Conservation (phyloP, 2,113 vertebrate genomes). For the Orthonyx spaldingii region DNA sequence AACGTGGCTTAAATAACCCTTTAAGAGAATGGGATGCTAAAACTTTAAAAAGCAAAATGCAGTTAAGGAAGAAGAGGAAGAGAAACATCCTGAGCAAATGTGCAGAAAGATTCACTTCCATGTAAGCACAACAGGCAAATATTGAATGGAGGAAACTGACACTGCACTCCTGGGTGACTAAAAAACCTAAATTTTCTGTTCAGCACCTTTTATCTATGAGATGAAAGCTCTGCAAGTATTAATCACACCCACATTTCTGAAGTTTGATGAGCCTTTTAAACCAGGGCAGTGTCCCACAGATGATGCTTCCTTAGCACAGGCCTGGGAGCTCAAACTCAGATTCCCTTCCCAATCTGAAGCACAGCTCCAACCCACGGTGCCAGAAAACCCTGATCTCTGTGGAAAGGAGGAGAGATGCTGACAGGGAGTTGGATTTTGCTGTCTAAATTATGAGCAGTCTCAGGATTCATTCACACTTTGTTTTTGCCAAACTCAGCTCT, state of each 20-base stretch:
- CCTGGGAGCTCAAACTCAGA: not conserved
- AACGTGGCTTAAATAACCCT: not conserved
- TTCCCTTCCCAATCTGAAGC: not conserved
- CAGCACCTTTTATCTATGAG: not conserved
- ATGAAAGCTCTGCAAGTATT: not conserved
- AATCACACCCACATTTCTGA: not conserved
- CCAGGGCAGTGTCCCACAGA: not conserved
- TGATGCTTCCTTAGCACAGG: not conserved
- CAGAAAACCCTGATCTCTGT: not conserved
- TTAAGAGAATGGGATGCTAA: not conserved
- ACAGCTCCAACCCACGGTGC: not conserved
- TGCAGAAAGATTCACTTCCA: not conserved
- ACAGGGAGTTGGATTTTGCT: slow-evolving; percentile 12
- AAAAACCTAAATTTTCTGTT: not conserved
- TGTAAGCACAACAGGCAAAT: not conserved
- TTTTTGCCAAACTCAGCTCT: slow-evolving; percentile 19
- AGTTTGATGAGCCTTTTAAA: not conserved
- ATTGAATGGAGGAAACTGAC: not conserved
- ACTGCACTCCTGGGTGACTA: not conserved
- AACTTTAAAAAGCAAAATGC: not conserved
- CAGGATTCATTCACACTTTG: not conserved
- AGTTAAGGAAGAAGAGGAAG: not conserved
- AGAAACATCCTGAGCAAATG: not conserved
- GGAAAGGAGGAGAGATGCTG: not conserved
- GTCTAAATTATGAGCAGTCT: slow-evolving; percentile 3